Evolutionary conservation across 2,797 vertebrate species (phyloP).

Genomic region (Falco peregrinus): DNA sequence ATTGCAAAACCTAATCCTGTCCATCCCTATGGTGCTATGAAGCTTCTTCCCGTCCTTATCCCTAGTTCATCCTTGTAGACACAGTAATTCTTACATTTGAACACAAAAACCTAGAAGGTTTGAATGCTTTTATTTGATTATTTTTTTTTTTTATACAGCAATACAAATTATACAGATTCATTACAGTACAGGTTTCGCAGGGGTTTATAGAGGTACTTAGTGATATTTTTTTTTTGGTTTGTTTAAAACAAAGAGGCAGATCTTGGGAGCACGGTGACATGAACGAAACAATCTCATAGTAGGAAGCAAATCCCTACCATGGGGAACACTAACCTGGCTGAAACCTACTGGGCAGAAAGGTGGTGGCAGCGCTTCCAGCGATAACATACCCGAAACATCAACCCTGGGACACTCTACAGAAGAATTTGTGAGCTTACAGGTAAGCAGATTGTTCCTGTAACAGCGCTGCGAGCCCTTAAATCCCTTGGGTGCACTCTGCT

Average conservation of each 20-base stretch:
- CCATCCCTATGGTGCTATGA: accelerated
- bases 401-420: neutral
- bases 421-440: neutral
- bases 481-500: constrained; percentile 6
- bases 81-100: neutral
- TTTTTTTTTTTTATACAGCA: constrained; percentile 42
- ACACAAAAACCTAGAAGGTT: neutral
- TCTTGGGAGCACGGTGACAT: constrained; percentile 7
- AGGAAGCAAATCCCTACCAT: neutral
- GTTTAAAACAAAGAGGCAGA: constrained; percentile 41
- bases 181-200: constrained; percentile 53
- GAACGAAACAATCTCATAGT: neutral
- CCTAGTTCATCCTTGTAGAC: neutral
- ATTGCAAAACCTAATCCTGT: neutral
- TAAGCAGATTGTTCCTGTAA: neutral
- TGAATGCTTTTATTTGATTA: constrained; percentile 43
- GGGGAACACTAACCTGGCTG: neutral
- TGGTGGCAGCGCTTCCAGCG: neutral
- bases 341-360: neutral
- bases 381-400: neutral
- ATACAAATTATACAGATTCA: constrained; percentile 42
- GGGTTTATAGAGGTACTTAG: constrained; percentile 54
- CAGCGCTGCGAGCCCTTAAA: neutral
- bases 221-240: constrained; percentile 50
- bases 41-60: neutral